A percentile compares a stretch with the other conserved stretches of the same genome.
Conservation (phyloP, 1,140 invertebrate genomes). For the Akabosia matsudoensis region DNA sequence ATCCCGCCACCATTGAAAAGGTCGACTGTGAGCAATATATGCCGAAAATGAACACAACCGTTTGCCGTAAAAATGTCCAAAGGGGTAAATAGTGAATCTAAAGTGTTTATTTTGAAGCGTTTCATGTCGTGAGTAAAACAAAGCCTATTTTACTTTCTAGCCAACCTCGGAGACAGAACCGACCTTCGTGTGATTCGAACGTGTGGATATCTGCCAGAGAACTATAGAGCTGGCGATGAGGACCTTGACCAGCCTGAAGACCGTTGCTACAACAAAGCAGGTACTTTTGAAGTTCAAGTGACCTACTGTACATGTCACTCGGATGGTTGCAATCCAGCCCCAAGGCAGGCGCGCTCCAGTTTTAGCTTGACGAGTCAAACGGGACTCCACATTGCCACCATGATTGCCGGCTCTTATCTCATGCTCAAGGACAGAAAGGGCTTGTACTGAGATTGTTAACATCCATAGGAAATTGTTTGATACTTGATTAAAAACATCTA, state of each 20-base stretch:
- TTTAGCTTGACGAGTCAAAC: background rate
- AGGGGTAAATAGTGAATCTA: constrained; percentile 57
- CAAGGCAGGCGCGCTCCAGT: background rate
- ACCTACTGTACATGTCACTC: constrained; percentile 71
- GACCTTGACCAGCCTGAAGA: constrained; percentile 11
- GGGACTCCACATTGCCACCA: background rate
- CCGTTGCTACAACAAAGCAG: constrained; percentile 54
- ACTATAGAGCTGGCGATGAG: constrained; percentile 19
- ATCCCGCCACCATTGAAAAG: constrained; percentile 71
- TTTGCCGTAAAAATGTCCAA: constrained; percentile 75
- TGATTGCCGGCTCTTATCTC: constrained; percentile 13
- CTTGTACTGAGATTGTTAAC: constrained; percentile 4
- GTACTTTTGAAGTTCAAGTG: constrained; percentile 69
- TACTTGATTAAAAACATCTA: no score
- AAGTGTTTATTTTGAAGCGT: background rate
- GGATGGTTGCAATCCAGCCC: constrained; percentile 64
- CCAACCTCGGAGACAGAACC: constrained; percentile 14
- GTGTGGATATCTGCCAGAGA: constrained; percentile 30
- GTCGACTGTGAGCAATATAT: constrained; percentile 77
- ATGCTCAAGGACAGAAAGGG: constrained; percentile 7
- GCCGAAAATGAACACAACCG: constrained; percentile 58
- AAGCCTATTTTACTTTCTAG: constrained; percentile 15
- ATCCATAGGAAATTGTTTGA: no score
- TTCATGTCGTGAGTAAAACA: background rate
- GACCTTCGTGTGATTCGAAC: constrained; percentile 25